phyloP scores from a whole-genome alignment of 2,888 invertebrate species.

The Timema podura region DNA sequence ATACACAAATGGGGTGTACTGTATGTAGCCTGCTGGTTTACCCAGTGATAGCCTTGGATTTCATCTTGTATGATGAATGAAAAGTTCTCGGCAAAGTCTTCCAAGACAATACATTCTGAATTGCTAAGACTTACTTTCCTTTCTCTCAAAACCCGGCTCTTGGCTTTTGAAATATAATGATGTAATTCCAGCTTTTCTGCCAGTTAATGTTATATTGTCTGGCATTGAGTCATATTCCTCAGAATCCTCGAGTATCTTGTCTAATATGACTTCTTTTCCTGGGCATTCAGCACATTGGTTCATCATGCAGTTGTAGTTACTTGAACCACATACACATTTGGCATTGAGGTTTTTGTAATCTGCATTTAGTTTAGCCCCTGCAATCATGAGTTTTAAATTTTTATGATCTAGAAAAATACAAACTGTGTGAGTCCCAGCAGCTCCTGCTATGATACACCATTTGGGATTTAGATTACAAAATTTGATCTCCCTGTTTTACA shows the following conservation, averaged over 20 bases:
- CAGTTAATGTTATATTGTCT: slow-evolving; percentile 2
- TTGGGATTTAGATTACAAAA: neutral
- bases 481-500: neutral
- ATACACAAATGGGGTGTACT: neutral
- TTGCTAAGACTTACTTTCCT: neutral
- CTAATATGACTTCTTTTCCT: slow-evolving; percentile 2
- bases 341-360: slow-evolving; percentile 4
- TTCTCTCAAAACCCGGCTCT: neutral
- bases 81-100: neutral
- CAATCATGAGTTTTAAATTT: neutral
- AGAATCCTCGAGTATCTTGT: neutral
- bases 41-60: neutral
- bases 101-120: slow-evolving; percentile 5
- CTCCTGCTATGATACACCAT: slow-evolving; percentile 9
- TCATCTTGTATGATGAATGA: slow-evolving; percentile 1
- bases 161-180: neutral
- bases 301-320: neutral
- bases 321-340: slow-evolving; percentile 10
- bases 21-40: neutral
- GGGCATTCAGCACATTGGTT: neutral
- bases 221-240: neutral
- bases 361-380: slow-evolving; percentile 8
- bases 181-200: neutral
- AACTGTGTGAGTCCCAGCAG: slow-evolving; percentile 2
- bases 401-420: neutral